Base-by-base conservation (phyloP, 1,140 invertebrate genomes). In the Physella acuta region DNA sequence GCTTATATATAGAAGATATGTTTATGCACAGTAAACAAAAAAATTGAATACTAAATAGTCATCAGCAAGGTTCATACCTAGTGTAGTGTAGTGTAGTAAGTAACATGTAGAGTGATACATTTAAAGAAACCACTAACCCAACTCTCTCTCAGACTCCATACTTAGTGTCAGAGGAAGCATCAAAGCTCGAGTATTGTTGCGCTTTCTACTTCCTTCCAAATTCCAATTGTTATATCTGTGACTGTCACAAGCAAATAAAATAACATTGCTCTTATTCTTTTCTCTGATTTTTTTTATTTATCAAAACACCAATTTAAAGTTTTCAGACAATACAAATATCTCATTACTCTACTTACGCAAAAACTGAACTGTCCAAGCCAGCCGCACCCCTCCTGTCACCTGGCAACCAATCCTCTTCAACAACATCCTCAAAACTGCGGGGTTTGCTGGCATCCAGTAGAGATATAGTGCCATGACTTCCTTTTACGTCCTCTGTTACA, bases 301-400 rank as follows among this genome's bases (percentile, higher is more conserved):
- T n/a, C n/a, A n/a, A n/a, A n/a, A n/a, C n/a, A n/a, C n/a, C n/a
- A n/a, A n/a, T n/a, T n/a, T n/a, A n/a, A n/a, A n/a, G n/a, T n/a
- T n/a, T n/a, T n/a, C n/a, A n/a, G n/a, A n/a, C n/a, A n/a, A n/a
- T n/a, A n/a, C n/a, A n/a, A n/a, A n/a, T n/a, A n/a, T n/a, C n/a
- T 20, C 16, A 14, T 30, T 14, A 37, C 11, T 20, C 51, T 28
- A 81, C 81, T 79, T 75, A 86, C 36, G 89, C 78, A 81, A 89
- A 93, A 37, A 92, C 82, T 1, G 87, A 82, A 0, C 91, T 91
- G 81, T 92, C 90, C 0, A 91, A 82, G 5, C 92, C 92, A 53
- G 88, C 91, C 4, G 91, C 91, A 1, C 92, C 92, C 67, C 86
- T 83, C 8, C 85, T 84, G 84, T 93, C 91, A 0, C 92, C 92